Conservation (phyloP, 2,888 invertebrate genomes). For the Scrobipalpa atriplicella region DNA sequence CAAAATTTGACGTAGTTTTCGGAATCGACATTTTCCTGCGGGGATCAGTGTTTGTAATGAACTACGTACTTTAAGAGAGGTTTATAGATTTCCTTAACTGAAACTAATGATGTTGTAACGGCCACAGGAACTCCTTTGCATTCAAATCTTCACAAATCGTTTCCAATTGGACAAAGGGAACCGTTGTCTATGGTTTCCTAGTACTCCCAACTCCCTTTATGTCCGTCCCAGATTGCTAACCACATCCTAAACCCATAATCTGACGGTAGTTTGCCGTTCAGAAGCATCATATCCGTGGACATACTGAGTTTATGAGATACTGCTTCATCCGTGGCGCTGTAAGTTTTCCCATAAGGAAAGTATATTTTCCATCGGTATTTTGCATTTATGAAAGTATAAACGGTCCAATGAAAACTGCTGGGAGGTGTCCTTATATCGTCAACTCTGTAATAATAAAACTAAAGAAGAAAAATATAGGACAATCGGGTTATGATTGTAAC, state of each 20-base stretch:
- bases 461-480: too few relatives aligned
- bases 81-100: not conserved
- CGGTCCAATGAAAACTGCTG: too few relatives aligned
- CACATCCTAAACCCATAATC: slow-evolving; percentile 24
- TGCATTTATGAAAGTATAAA: too few relatives aligned
- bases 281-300: not conserved
- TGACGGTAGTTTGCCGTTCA: slow-evolving; percentile 13
- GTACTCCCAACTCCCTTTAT: slow-evolving; percentile 6
- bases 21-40: too few relatives aligned
- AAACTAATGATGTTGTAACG: not conserved
- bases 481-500: too few relatives aligned
- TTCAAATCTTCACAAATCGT: not conserved
- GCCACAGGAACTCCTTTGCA: not conserved
- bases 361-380: too few relatives aligned
- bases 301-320: not conserved
- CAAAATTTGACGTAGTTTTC: too few relatives aligned
- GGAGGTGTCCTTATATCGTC: too few relatives aligned
- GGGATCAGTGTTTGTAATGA: too few relatives aligned
- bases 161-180: not conserved
- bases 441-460: too few relatives aligned
- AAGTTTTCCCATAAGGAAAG: too few relatives aligned
- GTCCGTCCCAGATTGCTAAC: slow-evolving; percentile 6
- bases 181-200: not conserved
- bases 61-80: too few relatives aligned
- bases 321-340: not conserved